Evolutionary conservation across 2,113 vertebrate species (phyloP), one percentile per base, ranked within the genome.

Genomic region (Cettia cetti): DNA sequence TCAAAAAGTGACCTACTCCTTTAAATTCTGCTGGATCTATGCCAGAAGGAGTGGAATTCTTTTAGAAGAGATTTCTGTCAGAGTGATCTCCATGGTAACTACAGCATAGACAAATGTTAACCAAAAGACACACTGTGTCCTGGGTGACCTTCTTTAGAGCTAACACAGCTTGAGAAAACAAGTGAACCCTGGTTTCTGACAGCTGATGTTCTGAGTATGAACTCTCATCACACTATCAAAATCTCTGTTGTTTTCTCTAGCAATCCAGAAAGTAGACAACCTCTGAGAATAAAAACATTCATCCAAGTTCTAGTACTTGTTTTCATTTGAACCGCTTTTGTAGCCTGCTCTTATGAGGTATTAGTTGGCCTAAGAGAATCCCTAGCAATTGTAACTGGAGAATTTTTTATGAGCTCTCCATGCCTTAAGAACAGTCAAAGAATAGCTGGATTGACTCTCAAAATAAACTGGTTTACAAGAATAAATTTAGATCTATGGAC

Each of bases 231-330:
- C 31, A 44, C 37, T 37, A 86, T 57, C 37, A 76, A 84, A 89
- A 76, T 79, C 65, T 84, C 47, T 31, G 39, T 47, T 89, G 86
- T 87, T 92, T 94, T 87, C 49, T 69, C 57, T 65, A 92, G 86
- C 81, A 91, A 95, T 72, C 49, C 77, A 87, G 69, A 86, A 54
- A 30, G n/a, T 7, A 82, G 89, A 94, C 86, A 94, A 65, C n/a
- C 57, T 54, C 49, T 92, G 86, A 92, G 95, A 92, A 95, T 3
- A 91, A 91, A 96, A 96, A 92, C 64, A 96, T 54, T 68, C 7
- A 75, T 78, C 21, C 20, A 81, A 74, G 39, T 70, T 83, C 81
- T 81, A 82, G 47, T 27, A 79, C 81, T 79, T 84, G 68, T 82
- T 94, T 94, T 82, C 22, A 71, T 91, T 86, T 3, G 1, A 69